These are phyloP conservation scores for Andrena fulva DNA, from an alignment of 2,888 invertebrate genomes.

Conservation along the genomic window DNA sequence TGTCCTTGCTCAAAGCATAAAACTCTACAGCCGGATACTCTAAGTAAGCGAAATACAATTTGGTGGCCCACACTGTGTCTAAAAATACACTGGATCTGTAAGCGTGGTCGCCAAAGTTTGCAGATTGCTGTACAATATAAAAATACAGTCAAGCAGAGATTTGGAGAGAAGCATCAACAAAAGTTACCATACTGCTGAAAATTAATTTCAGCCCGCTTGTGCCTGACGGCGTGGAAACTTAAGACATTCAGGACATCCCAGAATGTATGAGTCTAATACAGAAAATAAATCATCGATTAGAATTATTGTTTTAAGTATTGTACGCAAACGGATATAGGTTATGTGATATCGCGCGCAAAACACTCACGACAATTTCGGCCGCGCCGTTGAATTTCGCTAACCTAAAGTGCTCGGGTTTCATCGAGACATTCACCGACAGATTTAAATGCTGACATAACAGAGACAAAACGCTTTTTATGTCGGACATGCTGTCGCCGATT, in stretches of 20 bases:
- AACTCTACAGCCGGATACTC: conserved; percentile 81
- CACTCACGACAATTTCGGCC: conserved; percentile 79
- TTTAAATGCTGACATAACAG: conserved; percentile 81
- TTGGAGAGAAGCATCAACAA: background rate
- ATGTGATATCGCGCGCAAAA: conserved; percentile 15
- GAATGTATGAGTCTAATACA: conserved; percentile 66
- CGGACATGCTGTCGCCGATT: conserved; percentile 71
- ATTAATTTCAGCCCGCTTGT: conserved; percentile 59
- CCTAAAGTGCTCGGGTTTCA: conserved; percentile 82
- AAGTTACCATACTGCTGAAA: conserved; percentile 70
- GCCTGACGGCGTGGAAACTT: conserved; percentile 59
- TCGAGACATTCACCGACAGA: conserved; percentile 71
- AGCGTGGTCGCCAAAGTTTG: background rate
- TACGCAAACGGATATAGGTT: conserved; percentile 35
- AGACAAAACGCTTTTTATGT: conserved; percentile 81
- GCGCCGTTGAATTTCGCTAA: conserved; percentile 80
- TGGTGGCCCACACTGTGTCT: conserved; percentile 76
- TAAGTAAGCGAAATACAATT: conserved; percentile 80
- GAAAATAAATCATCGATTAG: conserved; percentile 24
- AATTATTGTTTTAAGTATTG: background rate
- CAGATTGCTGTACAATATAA: background rate
- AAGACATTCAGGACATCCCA: conserved; percentile 78
- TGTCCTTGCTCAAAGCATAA: conserved; percentile 75
- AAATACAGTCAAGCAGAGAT: no score
- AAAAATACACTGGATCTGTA: conserved; percentile 35